phyloP scores from a whole-genome alignment of 1,140 invertebrate genomes.

The Diprion similis region DNA sequence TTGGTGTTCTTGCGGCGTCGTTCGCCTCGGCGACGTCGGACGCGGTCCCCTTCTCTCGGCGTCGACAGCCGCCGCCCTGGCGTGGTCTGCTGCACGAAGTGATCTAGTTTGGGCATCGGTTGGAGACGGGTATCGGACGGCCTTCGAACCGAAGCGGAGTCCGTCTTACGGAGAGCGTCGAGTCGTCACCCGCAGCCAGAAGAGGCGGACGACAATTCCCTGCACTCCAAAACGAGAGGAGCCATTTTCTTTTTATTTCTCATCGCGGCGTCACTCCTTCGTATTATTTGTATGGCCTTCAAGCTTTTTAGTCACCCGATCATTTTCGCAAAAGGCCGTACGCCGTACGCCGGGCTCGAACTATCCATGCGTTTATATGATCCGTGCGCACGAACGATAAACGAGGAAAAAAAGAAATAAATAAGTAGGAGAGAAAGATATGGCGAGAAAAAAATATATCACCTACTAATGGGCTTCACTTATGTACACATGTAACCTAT shows the following conservation, averaged over 20 bases:
- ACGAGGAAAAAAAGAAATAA: too few relatives aligned
- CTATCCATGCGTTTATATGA: too few relatives aligned
- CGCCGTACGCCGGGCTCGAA: not conserved
- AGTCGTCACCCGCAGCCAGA: not conserved
- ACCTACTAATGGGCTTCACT: too few relatives aligned
- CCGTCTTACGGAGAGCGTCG: not conserved
- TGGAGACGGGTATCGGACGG: conserved; percentile 16
- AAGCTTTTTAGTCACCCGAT: not conserved
- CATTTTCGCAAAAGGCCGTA: not conserved
- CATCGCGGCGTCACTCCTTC: not conserved
- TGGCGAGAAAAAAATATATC: too few relatives aligned
- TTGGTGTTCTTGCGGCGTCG: not conserved
- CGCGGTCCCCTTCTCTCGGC: conserved; percentile 25
- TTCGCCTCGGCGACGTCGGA: conserved; percentile 6
- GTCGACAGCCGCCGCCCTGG: conserved; percentile 23
- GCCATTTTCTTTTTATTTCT: not conserved
- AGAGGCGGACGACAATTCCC: not conserved
- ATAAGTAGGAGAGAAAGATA: too few relatives aligned
- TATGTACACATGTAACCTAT: too few relatives aligned
- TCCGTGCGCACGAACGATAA: too few relatives aligned
- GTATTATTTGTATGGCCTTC: not conserved
- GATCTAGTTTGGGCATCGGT: conserved; percentile 31
- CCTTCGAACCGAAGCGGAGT: conserved; percentile 17
- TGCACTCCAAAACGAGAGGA: not conserved
- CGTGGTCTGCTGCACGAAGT: conserved; percentile 26